phyloP scores from a whole-genome alignment of 1,140 invertebrate species.

The Coboldia fuscipes region DNA sequence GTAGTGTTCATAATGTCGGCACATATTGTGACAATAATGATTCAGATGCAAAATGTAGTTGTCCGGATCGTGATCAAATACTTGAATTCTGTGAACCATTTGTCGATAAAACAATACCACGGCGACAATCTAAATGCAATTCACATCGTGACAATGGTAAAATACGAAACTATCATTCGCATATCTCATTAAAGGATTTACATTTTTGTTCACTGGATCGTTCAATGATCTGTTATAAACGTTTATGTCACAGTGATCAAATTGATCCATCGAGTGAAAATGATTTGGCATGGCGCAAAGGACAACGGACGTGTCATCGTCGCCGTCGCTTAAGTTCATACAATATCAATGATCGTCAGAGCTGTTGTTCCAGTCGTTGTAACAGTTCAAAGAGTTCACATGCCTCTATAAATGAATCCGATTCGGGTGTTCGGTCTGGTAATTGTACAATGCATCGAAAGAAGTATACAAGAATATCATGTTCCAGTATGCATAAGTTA shows the following conservation, averaged over 20 bases:
- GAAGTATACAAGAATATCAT: no score
- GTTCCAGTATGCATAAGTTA: no score
- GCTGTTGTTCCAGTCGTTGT: slow-evolving; percentile 1
- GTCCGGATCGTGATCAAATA: no score
- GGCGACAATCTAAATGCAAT: slow-evolving; percentile 4
- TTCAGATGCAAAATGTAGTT: no score
- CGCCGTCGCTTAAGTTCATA: background rate
- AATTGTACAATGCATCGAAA: no score
- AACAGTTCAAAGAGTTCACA: slow-evolving; percentile 3
- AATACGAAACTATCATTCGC: slow-evolving; percentile 1
- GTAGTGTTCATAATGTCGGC: no score
- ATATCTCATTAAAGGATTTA: background rate
- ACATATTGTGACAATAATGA: no score
- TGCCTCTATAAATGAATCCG: slow-evolving; percentile 2
- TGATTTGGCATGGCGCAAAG: slow-evolving; percentile 1
- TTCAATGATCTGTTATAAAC: background rate
- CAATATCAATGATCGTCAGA: no score
- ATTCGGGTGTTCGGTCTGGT: slow-evolving; percentile 9
- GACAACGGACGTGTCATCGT: slow-evolving; percentile 3
- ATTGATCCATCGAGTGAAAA: slow-evolving; percentile 2
- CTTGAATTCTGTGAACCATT: no score
- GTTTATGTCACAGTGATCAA: background rate
- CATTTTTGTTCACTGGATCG: slow-evolving; percentile 7
- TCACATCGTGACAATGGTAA: background rate
- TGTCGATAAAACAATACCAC: no score